Percentiles rank a stretch among this genome's conserved stretches.
phyloP scores from a whole-genome alignment of 2,888 invertebrate species.

The Eurois occulta region DNA sequence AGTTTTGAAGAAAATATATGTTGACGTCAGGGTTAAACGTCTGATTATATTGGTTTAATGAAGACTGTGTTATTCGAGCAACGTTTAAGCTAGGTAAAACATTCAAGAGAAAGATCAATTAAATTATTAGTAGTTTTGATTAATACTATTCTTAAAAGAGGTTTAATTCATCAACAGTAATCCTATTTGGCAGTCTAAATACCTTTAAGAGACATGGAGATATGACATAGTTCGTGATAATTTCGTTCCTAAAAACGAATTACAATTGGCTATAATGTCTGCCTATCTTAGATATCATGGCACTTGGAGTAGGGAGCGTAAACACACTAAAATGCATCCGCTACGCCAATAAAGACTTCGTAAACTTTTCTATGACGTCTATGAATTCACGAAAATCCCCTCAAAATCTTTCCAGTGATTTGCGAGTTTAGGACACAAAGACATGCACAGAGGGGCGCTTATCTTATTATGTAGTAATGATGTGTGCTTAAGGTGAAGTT shows the following conservation, averaged over 20 bases:
- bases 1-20: conserved; percentile 25
- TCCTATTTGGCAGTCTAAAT: neutral
- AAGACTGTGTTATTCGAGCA: conserved; percentile 9
- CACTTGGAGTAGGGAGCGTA: neutral
- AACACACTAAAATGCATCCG: conserved; percentile 16
- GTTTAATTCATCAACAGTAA: neutral
- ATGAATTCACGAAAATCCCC: conserved; percentile 42
- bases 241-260: conserved; percentile 5
- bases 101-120: neutral
- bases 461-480: conserved; percentile 62
- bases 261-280: neutral
- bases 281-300: neutral
- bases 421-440: conserved; percentile 56
- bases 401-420: conserved; percentile 50
- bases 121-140: neutral
- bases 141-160: neutral
- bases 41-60: neutral
- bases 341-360: neutral
- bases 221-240: neutral
- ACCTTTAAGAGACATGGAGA: neutral
- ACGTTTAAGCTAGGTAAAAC: neutral
- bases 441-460: conserved; percentile 48
- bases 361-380: conserved; percentile 3
- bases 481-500: conserved; percentile 57
- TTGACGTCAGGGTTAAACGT: conserved; percentile 13